Evolutionary conservation across 1,140 invertebrate species (phyloP), one percentile per base, ranked within the genome.

Genomic region (Aradophagus sp.): DNA sequence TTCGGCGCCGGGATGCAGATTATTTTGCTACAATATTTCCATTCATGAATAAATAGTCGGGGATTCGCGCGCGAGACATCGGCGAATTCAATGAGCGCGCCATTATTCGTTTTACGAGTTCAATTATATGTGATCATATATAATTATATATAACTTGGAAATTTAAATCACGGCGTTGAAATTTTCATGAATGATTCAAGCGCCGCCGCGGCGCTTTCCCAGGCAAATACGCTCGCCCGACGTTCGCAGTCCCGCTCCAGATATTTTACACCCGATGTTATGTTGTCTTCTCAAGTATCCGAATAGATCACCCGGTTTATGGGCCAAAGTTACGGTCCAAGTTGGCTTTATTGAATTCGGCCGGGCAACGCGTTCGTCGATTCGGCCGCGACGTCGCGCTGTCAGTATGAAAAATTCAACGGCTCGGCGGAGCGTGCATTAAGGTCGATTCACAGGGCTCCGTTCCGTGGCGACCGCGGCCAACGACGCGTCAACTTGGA

Each of bases 381-480:
- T 69, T 36, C 19, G 20, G 62, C 66, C 42, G 50, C 56, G 56
- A 50, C 48, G 58, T 26, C 50, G 56, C 58, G 52, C 52, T 48
- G 56, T 62, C 50, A 56, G 36, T 50, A 69, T 69, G 66, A 69
- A 69, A 69, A 69, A 69, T 62, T 69, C 56, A 69, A 56, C 56
- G 62, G 66, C 62, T 61, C 36, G 62, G 56, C 50, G 32, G 50
- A 69, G 56, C 35, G 41, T 41, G 20, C 35, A 47, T 69, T 56
- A 55, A 35, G 44, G 31, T 56, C 50, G 42, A 62, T 62, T 48
- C 48, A 61, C 20, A 55, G n/a, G n/a, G 41, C 61, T 61, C 35
- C 36, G 41, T 53, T 7, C 16, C 38, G 35, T 17, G 19, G 39
- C 32, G 45, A 55, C 59, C 41, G 34, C 19, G 59, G 47, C 58